These are phyloP conservation scores for Neotragus pygmaeus DNA, from an alignment of 2,113 vertebrate species.

Conservation along the genomic window DNA sequence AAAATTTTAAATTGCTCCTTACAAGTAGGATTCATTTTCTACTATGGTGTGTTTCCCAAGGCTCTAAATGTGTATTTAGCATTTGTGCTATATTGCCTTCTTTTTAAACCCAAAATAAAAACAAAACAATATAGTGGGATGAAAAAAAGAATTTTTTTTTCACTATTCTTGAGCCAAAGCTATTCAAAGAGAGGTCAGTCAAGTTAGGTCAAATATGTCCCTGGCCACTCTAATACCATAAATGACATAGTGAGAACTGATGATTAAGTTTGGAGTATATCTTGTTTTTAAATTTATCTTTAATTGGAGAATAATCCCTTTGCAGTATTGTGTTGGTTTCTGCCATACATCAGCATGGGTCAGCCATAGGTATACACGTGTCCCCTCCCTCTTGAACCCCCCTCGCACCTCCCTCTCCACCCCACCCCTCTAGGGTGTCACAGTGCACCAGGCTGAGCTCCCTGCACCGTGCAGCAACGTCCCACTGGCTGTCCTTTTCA, in stretches of 20 bases:
- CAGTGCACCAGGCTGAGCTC: fast-evolving
- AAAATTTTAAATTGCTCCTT: conserved; percentile 26
- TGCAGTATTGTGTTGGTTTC: not conserved
- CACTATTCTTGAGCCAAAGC: not conserved
- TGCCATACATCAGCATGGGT: not conserved
- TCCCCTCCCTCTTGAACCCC: not conserved
- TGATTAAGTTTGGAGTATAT: not conserved
- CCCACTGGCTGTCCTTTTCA: not conserved
- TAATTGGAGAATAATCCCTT: not conserved
- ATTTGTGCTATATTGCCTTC: not conserved
- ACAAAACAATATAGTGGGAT: conserved; percentile 7
- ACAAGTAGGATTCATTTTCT: conserved; percentile 53
- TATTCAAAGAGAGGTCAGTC: not conserved
- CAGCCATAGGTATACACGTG: not conserved
- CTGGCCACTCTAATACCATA: not conserved
- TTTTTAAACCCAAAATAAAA: conserved; percentile 25
- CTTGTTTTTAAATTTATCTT: not conserved
- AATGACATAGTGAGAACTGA: not conserved
- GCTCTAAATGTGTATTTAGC: not conserved
- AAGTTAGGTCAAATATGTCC: not conserved
- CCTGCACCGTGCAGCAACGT: not conserved
- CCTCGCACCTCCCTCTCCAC: not conserved
- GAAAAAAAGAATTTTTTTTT: not conserved
- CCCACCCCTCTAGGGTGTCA: not conserved
- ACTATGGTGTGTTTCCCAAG: conserved; percentile 50